These are phyloP conservation scores for Drosophila peninsularis DNA, from an alignment of 2,888 invertebrate genomes.

Conservation along the genomic window DNA sequence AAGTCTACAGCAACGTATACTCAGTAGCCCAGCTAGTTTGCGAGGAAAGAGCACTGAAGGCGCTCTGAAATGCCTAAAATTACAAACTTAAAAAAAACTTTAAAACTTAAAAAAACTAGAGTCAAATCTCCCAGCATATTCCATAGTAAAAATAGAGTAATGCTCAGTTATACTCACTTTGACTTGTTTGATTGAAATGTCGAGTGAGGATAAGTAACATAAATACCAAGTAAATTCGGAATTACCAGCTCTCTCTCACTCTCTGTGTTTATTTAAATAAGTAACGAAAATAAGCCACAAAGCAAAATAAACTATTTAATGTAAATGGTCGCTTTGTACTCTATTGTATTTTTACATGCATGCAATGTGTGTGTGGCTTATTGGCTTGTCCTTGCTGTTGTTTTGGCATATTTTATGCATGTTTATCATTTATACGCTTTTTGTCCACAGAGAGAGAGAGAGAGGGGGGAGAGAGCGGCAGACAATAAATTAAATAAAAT, in stretches of 20 bases:
- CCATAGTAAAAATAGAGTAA: too few species aligned
- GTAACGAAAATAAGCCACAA: slow-evolving; percentile 1
- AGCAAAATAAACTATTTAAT: slow-evolving; percentile 1
- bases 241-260: neutral
- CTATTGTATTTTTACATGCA: slow-evolving; percentile 32
- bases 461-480: neutral
- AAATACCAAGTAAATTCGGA: neutral
- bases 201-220: too few species aligned
- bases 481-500: slow-evolving; percentile 79
- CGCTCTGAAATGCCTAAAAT: neutral
- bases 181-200: too few species aligned
- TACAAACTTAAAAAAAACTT: too few species aligned
- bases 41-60: too few species aligned
- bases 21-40: neutral
- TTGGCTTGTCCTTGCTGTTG: slow-evolving; percentile 70
- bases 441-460: slow-evolving; percentile 28
- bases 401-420: slow-evolving; percentile 74
- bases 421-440: slow-evolving; percentile 78
- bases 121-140: too few species aligned
- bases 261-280: neutral
- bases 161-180: too few species aligned
- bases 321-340: slow-evolving; percentile 10
- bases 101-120: too few species aligned
- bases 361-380: slow-evolving; percentile 54
- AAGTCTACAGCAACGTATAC: neutral